Base-by-base conservation (phyloP, 2,888 invertebrate species). In the Epicampocera succincta region DNA sequence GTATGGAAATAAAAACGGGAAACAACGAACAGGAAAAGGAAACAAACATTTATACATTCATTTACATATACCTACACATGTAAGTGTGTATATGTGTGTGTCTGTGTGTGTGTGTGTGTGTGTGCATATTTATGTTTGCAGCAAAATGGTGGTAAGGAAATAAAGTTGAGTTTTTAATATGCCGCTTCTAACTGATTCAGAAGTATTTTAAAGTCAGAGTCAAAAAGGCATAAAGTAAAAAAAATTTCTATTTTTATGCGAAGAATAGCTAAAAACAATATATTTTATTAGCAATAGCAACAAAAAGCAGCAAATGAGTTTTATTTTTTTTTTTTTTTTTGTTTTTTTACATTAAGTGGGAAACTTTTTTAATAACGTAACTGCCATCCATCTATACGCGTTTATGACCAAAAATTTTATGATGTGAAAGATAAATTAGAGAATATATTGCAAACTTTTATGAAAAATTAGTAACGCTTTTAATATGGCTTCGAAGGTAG, bases 101-200 rank as follows among this genome's bases (percentile, higher is more conserved):
- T 29, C 3, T 6, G 6, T 6, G 6, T 29, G 29, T 29, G 6
- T 29, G 29, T 29, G 6, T 29, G 29, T 33, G 1, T 33, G 33
- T 33, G 8, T 33, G 33, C 8, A 33, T 9, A 33, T 19, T 19
- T 25, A 9, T 6, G 12, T 56, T 13, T 29, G 1, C 0, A 44
- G 17, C 13, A 58, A 17, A 29, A 60, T 52, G 40, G 40, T 56
- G 54, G 25, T 9, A 56, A 46, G 71, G 50, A 66, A 78, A 68
- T 73, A 79, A 79, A 66, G 72, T 66, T 78, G 78, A 73, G 65
- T 73, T 68, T 72, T 66, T 79, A 60, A 79, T 60, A 61, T 79
- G 66, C 25, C 54, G 66, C 25, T 61, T 60, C 65, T 72, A 19
- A 42, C 71, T 50, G 72, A 42, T 68, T 73, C 52, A 52, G 50